A percentile compares a stretch with the other conserved stretches of the same genome.
Conservation (phyloP, 2,888 invertebrate genomes). For the Omphaloscelis lunosa region DNA sequence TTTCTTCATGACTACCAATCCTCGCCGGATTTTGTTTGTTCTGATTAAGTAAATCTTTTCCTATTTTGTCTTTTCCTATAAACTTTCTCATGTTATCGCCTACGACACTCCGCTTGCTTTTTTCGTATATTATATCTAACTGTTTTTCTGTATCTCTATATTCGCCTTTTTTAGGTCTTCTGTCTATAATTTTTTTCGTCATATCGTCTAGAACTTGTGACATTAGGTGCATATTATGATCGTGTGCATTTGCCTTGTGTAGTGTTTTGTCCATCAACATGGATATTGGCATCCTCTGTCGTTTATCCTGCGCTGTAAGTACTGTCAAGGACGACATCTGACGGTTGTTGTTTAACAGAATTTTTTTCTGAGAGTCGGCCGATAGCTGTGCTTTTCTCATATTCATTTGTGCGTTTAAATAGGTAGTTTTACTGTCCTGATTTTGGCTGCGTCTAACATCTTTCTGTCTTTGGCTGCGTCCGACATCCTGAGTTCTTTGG, state of each 20-base stretch:
- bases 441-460: slow-evolving; percentile 24
- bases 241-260: slow-evolving; percentile 54
- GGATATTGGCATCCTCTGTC: slow-evolving; percentile 57
- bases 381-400: slow-evolving; percentile 69
- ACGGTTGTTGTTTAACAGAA: slow-evolving; percentile 68
- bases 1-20: slow-evolving; percentile 70
- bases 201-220: slow-evolving; percentile 69
- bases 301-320: slow-evolving; percentile 58
- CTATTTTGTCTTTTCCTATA: slow-evolving; percentile 69
- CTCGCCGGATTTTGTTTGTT: slow-evolving; percentile 51
- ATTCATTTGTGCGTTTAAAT: slow-evolving; percentile 67
- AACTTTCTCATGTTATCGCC: slow-evolving; percentile 72
- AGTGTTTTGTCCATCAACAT: slow-evolving; percentile 60
- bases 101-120: slow-evolving; percentile 66
- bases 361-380: slow-evolving; percentile 67
- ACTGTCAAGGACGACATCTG: slow-evolving; percentile 51
- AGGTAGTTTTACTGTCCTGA: slow-evolving; percentile 59
- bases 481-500: slow-evolving; percentile 5
- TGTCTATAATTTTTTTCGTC: slow-evolving; percentile 62
- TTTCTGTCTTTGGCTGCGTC: slow-evolving; percentile 26
- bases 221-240: slow-evolving; percentile 65
- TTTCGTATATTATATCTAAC: slow-evolving; percentile 40
- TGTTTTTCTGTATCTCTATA: slow-evolving; percentile 64
- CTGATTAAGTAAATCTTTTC: slow-evolving; percentile 53
- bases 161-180: slow-evolving; percentile 66